Evolutionary conservation across 2,797 vertebrate genomes (phyloP), one percentile per base, ranked within the genome.

Genomic region (Chelon labrosus): DNA sequence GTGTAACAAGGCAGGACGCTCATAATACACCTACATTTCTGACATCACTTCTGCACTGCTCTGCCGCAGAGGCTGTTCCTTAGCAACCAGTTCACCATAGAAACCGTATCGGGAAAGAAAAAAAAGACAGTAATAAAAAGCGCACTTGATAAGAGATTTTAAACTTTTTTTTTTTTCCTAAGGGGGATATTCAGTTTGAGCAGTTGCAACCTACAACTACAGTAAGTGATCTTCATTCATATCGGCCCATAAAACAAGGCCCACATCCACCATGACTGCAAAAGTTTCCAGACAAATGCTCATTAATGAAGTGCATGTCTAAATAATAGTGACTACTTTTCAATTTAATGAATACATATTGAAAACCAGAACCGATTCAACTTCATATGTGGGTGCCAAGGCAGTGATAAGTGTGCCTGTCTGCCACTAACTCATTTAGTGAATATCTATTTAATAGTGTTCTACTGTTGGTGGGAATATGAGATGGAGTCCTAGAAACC

Each of bases 1-100:
- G 75, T 51, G 55, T 54, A 73, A 74, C 77, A 82, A 90, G 80
- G 75, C 88, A 89, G 78, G 77, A 77, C 64, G 59, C 73, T 71
- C 65, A 82, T 67, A 79, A 73, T 78, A 85, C 80, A 89, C 81
- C 80, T 88, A 79, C 88, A 95, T 92, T 91, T 90, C 91, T 94
- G 93, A 96, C 94, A 95, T 95, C 94, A 94, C 86, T 90, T 75
- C 82, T 90, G 93, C 93, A 92, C 83, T 44, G 89, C 90, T 94
- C 95, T 95, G 95, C 89, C 51, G 94, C 93, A 94, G 92, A 94
- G 93, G 85, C 95, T 92, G 97, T 96, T 97, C 83, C 98, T 94
- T 96, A 96, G 97, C 97, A 98, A 99, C 97, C 92, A 38, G 77
- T 94, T 97, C 94, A 88, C 95, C 95, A 97, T 82, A 92, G 96